Conservation (phyloP, 2,113 vertebrate species). For the Hydrochoerus hydrochaeris region DNA sequence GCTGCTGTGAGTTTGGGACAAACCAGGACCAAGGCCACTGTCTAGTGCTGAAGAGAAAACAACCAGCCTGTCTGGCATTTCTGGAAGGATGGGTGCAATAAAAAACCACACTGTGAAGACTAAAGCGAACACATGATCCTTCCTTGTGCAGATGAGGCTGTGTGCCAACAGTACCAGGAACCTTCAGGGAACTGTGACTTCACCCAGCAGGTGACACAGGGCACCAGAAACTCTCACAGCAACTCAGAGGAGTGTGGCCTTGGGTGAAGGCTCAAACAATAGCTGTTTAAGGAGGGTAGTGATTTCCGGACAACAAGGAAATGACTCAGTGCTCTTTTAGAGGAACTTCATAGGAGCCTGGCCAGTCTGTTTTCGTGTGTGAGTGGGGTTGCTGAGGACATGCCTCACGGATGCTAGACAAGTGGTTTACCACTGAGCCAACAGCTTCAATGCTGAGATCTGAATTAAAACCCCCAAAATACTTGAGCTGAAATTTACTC, state of each 20-base stretch:
- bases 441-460: not conserved
- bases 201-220: not conserved
- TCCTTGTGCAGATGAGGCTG: not conserved
- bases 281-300: not conserved
- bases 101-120: too few species aligned
- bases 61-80: not conserved
- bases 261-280: not conserved
- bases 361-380: not conserved
- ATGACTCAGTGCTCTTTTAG: not conserved
- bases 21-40: not conserved
- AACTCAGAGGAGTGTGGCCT: not conserved
- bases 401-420: not conserved
- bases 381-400: not conserved
- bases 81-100: too few species aligned
- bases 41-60: not conserved
- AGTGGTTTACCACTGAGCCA: not conserved
- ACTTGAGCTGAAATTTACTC: not conserved
- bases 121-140: not conserved
- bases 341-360: not conserved
- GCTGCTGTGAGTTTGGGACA: not conserved
- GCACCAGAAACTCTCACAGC: not conserved
- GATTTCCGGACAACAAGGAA: not conserved
- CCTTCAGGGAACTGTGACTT: not conserved
- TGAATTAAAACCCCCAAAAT: not conserved
- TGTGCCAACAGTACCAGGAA: too few species aligned